Evolutionary conservation across 2,113 vertebrate species (phyloP).

Genomic region (Psilopsiagon aymara): DNA sequence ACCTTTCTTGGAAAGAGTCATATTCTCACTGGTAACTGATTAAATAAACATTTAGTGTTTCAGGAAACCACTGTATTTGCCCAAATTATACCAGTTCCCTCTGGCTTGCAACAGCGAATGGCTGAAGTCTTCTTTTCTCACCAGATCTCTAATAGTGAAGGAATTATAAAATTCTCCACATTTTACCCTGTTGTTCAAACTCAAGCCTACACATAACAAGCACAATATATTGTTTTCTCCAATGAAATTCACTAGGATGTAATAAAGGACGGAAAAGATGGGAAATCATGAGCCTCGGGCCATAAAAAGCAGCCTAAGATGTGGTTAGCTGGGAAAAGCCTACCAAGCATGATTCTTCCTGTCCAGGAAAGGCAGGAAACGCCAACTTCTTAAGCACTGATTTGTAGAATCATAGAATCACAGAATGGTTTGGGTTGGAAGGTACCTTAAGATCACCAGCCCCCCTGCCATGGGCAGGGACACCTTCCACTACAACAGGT

Average conservation of each 20-base stretch:
- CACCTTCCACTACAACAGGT: not conserved
- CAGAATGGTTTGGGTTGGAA: not conserved
- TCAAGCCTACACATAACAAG: not conserved
- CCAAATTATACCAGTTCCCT: not conserved
- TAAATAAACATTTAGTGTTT: constrained; percentile 37
- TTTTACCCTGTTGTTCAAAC: not conserved
- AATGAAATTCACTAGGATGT: not conserved
- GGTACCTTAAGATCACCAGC: not conserved
- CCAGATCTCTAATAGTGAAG: not conserved
- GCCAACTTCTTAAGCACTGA: not conserved
- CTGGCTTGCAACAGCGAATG: not conserved
- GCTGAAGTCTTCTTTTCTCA: not conserved
- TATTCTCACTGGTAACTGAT: constrained; percentile 3
- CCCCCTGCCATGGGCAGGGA: not conserved
- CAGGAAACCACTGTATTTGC: not conserved
- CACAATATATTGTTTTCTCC: not conserved
- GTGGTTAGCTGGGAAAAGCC: not conserved
- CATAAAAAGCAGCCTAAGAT: not conserved
- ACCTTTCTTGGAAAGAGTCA: not conserved
- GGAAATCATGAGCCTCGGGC: not conserved
- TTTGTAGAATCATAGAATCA: not conserved
- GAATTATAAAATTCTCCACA: not conserved
- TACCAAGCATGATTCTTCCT: not conserved
- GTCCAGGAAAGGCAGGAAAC: not conserved
- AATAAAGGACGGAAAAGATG: not conserved